Base-by-base conservation (phyloP, 23 tunicate genomes). In the Trididemnum nubilum region DNA sequence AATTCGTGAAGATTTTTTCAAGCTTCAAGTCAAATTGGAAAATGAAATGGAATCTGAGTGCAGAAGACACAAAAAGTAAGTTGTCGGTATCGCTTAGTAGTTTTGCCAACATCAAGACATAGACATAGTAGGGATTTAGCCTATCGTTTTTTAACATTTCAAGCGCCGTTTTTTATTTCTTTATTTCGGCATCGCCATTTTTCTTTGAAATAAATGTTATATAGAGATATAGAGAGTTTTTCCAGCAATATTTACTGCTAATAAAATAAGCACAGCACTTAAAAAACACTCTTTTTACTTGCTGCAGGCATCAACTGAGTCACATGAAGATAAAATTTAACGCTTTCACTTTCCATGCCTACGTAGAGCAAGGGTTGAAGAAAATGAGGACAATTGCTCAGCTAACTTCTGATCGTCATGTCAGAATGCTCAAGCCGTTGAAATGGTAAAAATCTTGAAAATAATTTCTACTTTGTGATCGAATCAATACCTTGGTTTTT, bases 11-110 rank as follows among this genome's bases (percentile, higher is more conserved):
- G 85, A 87, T 33, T 87, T 81, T 72, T 29, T 15, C n/a, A 81
- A 72, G 36, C n/a, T 81, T 30, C 86, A 81, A 67, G 73, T 54
- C 18, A 81, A 81, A 39, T 27, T 87, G n/a, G 75, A 85, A 0
- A 73, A 81, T 24, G 92, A 87, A 15, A 85, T 81, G 35, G 77
- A 81, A 0, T 77, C 64, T 22, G 86, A 87, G 29, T 67, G 74
- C 38, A 4, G 19, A 44, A 44, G 54, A 15, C 54, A 44, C 15
- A 7, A 44, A 44, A 44, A 44, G 54, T 44, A 7, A 15, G 15
- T 44, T 44, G 9, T 44, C 12, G 9, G 9, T 44, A 44, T 44
- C 9, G 54, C 54, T 44, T 44, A 44, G 54, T 44, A 44, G 15
- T 44, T 44, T 44, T n/a, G n/a, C n/a, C n/a, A n/a, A n/a, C n/a